These are phyloP conservation scores for Myotis davidii DNA, from an alignment of 2,113 vertebrate genomes.

Conservation along the genomic window DNA sequence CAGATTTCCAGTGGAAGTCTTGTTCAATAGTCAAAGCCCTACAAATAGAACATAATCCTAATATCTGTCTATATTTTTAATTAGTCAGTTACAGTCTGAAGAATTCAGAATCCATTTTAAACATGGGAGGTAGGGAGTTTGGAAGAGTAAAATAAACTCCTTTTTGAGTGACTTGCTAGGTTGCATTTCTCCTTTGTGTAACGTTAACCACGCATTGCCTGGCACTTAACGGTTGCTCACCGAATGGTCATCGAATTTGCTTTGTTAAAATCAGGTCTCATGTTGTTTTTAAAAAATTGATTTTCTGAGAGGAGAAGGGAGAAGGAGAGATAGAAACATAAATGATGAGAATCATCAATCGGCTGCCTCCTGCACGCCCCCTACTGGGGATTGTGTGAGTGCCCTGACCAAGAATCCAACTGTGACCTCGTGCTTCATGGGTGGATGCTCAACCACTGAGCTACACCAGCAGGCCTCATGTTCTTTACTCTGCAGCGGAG, in stretches of 20 bases:
- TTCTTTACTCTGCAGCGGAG: not conserved
- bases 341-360: too few relatives aligned
- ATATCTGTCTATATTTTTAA: conserved; percentile 52
- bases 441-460: too few relatives aligned
- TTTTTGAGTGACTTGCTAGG: not conserved
- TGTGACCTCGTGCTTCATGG: too few relatives aligned
- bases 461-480: not conserved
- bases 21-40: conserved; percentile 53
- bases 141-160: not conserved
- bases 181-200: not conserved
- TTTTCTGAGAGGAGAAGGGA: too few relatives aligned
- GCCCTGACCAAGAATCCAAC: too few relatives aligned
- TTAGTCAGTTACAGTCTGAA: conserved; percentile 25
- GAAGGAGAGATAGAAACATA: too few relatives aligned
- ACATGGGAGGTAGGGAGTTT: not conserved
- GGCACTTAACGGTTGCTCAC: not conserved
- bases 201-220: not conserved
- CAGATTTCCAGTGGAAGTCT: conserved; percentile 44
- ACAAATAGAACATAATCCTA: conserved; percentile 46
- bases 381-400: too few relatives aligned
- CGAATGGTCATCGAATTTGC: not conserved
- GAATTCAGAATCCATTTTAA: conserved; percentile 64
- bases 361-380: too few relatives aligned
- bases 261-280: not conserved
- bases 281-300: too few relatives aligned